A percentile compares a stretch with the other conserved stretches of the same genome.
Evolutionary conservation across 2,797 vertebrate species (phyloP).

Genomic region (Poecilia picta): DNA sequence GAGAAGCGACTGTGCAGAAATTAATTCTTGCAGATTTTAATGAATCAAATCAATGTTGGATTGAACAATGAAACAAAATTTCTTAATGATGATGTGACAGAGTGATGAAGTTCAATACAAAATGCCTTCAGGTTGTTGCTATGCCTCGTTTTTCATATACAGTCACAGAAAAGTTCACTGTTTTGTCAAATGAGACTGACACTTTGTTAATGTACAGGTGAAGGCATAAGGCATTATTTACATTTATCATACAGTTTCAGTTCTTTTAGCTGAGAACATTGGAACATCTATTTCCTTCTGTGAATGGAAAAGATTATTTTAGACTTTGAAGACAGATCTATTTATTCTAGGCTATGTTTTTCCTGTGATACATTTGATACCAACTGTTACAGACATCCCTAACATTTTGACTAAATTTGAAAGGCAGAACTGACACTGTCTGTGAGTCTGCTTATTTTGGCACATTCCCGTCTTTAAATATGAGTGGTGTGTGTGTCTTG

Average conservation of each 20-base stretch:
- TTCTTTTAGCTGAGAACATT: not conserved
- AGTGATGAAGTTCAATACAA: not conserved
- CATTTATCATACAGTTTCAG: not conserved
- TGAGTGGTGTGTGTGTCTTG: constrained; percentile 39
- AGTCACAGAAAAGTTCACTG: not conserved
- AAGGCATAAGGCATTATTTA: not conserved
- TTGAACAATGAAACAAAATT: not conserved
- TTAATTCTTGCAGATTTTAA: not conserved
- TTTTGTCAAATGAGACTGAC: not conserved
- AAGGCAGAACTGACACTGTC: constrained; percentile 24
- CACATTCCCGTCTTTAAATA: constrained; percentile 34
- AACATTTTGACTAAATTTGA: constrained; percentile 39
- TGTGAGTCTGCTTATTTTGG: constrained; percentile 51
- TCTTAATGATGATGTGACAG: not conserved
- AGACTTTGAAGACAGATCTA: not conserved
- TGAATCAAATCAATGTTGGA: not conserved
- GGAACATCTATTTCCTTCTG: not conserved
- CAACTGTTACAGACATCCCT: constrained; percentile 22
- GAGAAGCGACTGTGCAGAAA: not conserved
- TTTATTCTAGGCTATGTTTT: not conserved
- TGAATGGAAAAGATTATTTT: not conserved
- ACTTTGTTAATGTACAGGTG: not conserved
- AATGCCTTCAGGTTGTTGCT: not conserved
- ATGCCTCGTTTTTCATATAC: not conserved
- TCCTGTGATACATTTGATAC: constrained; percentile 17